phyloP scores from a whole-genome alignment of 2,797 vertebrate species.

The Distichodus sexfasciatus region DNA sequence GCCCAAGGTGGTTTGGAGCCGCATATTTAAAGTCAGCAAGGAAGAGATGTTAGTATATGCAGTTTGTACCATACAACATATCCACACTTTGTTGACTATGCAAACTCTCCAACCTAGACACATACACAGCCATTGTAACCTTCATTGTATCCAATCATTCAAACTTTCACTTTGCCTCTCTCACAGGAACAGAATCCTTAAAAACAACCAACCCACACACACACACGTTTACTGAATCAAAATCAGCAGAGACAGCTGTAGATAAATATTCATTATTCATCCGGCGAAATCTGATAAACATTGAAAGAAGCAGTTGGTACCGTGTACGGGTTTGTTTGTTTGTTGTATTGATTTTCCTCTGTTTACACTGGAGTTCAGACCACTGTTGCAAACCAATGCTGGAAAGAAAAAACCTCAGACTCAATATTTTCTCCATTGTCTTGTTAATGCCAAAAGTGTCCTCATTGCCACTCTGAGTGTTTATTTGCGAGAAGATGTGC shows the following conservation, averaged over 20 bases:
- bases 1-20: too few relatives aligned
- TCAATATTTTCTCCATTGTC: too few relatives aligned
- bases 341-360: background rate
- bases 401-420: background rate
- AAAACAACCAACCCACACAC: background rate
- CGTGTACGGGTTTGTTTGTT: background rate
- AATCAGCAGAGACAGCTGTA: background rate
- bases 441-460: too few relatives aligned
- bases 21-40: too few relatives aligned
- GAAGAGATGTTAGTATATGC: too few relatives aligned
- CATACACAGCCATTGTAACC: too few relatives aligned
- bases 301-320: background rate
- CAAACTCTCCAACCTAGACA: too few relatives aligned
- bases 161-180: background rate
- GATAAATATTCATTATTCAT: constrained; percentile 1
- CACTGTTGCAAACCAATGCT: background rate
- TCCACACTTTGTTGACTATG: too few relatives aligned
- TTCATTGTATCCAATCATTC: too few relatives aligned
- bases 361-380: background rate
- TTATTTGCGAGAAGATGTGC: too few relatives aligned
- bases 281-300: background rate
- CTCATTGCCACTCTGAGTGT: too few relatives aligned
- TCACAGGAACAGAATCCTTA: background rate
- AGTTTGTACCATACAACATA: too few relatives aligned
- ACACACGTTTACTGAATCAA: background rate